phyloP scores from a whole-genome alignment of 2,113 vertebrate species.

The Myanophis thanlyinensis region DNA sequence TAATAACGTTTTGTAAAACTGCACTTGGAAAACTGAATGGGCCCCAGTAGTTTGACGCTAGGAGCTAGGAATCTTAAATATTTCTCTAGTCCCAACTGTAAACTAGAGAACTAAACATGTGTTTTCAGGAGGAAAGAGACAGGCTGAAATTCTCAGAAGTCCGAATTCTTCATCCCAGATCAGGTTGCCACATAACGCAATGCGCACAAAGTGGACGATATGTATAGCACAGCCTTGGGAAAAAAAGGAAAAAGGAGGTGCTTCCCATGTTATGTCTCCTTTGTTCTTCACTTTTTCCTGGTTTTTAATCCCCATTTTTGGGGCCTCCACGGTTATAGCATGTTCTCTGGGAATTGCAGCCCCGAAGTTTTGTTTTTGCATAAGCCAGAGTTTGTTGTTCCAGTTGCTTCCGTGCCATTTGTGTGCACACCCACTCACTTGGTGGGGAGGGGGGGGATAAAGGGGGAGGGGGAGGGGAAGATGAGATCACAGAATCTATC shows the following conservation, averaged over 20 bases:
- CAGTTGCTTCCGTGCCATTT: not conserved
- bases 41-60: not conserved
- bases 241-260: too few species aligned
- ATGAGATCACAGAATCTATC: too few species aligned
- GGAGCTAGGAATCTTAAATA: not conserved
- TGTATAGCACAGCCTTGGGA: not conserved
- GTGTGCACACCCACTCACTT: not conserved
- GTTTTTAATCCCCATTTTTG: not conserved
- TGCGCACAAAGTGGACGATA: not conserved
- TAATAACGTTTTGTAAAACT: not conserved
- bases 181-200: not conserved
- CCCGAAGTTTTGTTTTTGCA: not conserved
- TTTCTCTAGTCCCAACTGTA: not conserved
- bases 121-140: not conserved
- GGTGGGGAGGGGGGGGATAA: not conserved
- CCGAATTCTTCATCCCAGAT: not conserved
- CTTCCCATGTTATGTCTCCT: not conserved
- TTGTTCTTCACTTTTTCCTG: not conserved
- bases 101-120: not conserved
- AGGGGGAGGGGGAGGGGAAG: too few species aligned
- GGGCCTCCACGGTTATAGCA: too few species aligned
- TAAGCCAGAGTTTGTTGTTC: not conserved
- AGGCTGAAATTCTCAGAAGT: not conserved
- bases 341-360: not conserved
- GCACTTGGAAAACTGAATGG: not conserved